These are phyloP conservation scores for Cetonia aurata DNA, from an alignment of 2,888 invertebrate species.

Conservation along the genomic window DNA sequence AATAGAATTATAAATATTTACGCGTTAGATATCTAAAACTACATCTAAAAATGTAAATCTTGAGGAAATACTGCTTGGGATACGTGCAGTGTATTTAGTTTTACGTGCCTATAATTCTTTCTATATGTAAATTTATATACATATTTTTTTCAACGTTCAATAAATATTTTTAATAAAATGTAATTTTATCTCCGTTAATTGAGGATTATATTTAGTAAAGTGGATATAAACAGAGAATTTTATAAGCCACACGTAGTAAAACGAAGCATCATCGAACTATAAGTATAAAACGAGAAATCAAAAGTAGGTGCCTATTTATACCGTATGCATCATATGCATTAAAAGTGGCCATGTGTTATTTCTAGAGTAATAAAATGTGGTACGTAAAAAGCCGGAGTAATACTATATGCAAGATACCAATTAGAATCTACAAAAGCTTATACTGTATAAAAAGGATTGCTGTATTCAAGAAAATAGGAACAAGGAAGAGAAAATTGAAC, in stretches of 20 bases:
- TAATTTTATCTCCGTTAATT: slow-evolving; percentile 25
- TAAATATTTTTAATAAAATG: slow-evolving; percentile 35
- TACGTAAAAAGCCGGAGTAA: too few species aligned
- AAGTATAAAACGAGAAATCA: too few species aligned
- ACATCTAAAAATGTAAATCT: slow-evolving; percentile 45
- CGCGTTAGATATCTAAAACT: slow-evolving; percentile 39
- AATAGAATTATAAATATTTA: slow-evolving; percentile 47
- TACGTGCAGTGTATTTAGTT: slow-evolving; percentile 33
- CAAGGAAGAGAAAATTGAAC: too few species aligned
- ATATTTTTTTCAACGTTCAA: slow-evolving; percentile 32
- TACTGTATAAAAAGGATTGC: too few species aligned
- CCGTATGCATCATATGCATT: too few species aligned
- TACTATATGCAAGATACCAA: too few species aligned
- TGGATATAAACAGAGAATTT: slow-evolving; percentile 33
- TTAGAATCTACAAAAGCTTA: too few species aligned
- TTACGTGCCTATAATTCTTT: slow-evolving; percentile 38
- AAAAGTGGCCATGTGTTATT: too few species aligned
- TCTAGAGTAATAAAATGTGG: too few species aligned
- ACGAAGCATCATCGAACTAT: not conserved
- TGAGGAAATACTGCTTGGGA: slow-evolving; percentile 37
- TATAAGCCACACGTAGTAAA: slow-evolving; percentile 32
- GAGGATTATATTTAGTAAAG: slow-evolving; percentile 3
- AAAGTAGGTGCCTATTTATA: too few species aligned
- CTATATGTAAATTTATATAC: slow-evolving; percentile 40
- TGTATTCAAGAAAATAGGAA: too few species aligned